Evolutionary conservation across 2,797 vertebrate species (phyloP).

Genomic region (Enteromius thamalakanensis): DNA sequence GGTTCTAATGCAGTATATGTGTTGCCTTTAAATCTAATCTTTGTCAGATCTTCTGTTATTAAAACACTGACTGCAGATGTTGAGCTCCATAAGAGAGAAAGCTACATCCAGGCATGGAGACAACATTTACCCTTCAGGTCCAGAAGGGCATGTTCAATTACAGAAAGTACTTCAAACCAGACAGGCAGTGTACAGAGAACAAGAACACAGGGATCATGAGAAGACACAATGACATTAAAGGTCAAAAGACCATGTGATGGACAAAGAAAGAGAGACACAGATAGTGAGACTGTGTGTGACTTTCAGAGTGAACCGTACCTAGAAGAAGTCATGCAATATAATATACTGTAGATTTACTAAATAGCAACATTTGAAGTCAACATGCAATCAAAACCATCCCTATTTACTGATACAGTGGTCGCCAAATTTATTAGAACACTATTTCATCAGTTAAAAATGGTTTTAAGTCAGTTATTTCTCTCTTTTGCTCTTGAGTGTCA

Average conservation of each 20-base stretch:
- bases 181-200: conserved; percentile 5
- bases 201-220: conserved; percentile 4
- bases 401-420: too few species aligned
- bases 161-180: conserved; percentile 1
- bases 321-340: too few species aligned
- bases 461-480: too few species aligned
- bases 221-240: conserved; percentile 4
- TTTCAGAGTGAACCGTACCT: not conserved
- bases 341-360: too few species aligned
- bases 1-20: not conserved
- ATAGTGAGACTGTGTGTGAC: not conserved
- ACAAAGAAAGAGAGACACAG: not conserved
- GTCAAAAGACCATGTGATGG: not conserved
- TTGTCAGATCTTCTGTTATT: not conserved
- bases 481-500: too few species aligned
- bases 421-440: too few species aligned
- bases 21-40: not conserved
- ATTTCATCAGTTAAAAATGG: too few species aligned
- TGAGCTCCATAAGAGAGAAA: not conserved
- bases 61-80: conserved; percentile 18
- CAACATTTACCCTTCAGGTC: conserved; percentile 38
- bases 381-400: too few species aligned
- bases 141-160: conserved; percentile 8
- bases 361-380: too few species aligned
- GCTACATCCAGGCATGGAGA: conserved; percentile 31